Evolutionary conservation across 2,797 vertebrate species (phyloP), one percentile per base, ranked within the genome.

Genomic region (Siniperca obscura): DNA sequence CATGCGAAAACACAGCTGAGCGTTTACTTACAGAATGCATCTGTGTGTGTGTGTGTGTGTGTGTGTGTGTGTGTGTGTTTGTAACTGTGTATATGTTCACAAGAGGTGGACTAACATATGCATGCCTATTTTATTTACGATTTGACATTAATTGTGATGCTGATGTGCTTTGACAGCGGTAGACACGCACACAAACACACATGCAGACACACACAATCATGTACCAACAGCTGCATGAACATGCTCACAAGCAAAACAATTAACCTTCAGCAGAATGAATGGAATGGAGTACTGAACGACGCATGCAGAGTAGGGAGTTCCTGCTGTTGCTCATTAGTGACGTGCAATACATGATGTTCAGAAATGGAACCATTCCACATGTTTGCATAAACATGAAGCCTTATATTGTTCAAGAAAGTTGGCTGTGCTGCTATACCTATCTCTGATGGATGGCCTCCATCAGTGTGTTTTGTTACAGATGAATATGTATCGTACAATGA

Each of bases 241-340:
- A 87, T 80, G 72, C 75, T 86, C 66, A 74, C 78, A 84, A 86
- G 77, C 77, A 91, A 91, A 86, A 82, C 81, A 83, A 91, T 93
- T 92, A 93, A 91, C 90, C 90, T 92, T 91, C 83, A 88, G 81
- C 84, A 71, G 57, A 89, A 81, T 48, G n/a, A 89, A 77, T 83
- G 55, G 70, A 76, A 86, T 88, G 0, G 70, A 38, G 65, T 17
- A 61, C 19, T 4, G 82, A 87, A 42, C 36, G 17, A 25, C 11
- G 65, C 61, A 70, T 73, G 76, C 85, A 56, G 79, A 86, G 76
- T 11, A 36, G 60, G 59, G 72, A 60, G 72, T 34, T 80, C 85
- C 90, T 86, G 84, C 80, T 92, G 86, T 78, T 86, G 70, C 82
- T 89, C 82, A 78, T 92, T 89, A 89, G 81, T 64, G 69, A 76